A percentile compares a stretch with the other conserved stretches of the same genome.
Conservation (phyloP, 2,797 vertebrate species). For the Danio tinwini region DNA sequence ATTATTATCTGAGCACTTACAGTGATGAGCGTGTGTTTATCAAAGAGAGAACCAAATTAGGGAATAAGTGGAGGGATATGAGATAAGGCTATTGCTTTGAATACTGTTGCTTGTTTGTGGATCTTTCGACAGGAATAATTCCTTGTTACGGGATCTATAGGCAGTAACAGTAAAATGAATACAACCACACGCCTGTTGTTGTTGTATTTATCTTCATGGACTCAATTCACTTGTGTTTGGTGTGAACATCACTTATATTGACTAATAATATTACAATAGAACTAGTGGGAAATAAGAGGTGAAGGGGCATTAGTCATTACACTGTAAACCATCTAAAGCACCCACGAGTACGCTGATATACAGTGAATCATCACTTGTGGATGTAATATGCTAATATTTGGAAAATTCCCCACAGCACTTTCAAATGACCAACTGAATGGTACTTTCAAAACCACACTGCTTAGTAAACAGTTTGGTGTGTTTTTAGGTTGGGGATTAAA, state of each 20-base stretch:
- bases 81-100: conserved; percentile 20
- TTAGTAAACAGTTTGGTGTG: background rate
- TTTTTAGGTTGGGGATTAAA: conserved; percentile 3
- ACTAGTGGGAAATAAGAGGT: conserved; percentile 29
- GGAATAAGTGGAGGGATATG: conserved; percentile 1
- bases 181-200: background rate
- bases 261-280: conserved; percentile 7
- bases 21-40: conserved; percentile 19
- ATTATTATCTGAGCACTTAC: conserved; percentile 7
- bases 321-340: conserved; percentile 10
- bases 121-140: background rate
- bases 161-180: background rate
- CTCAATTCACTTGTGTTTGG: conserved; percentile 8
- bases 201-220: conserved; percentile 13
- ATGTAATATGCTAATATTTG: conserved; percentile 17
- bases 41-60: background rate
- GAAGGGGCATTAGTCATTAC: conserved; percentile 24
- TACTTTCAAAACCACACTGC: background rate
- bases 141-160: background rate
- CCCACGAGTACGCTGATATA: conserved; percentile 27
- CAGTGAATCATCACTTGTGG: conserved; percentile 7
- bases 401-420: background rate
- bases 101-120: conserved; percentile 4
- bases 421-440: conserved; percentile 8
- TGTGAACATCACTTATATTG: conserved; percentile 30